Percentiles rank a stretch among this genome's conserved stretches.
Evolutionary conservation across 2,888 invertebrate genomes (phyloP).

Genomic region (Nomada lathburiana): DNA sequence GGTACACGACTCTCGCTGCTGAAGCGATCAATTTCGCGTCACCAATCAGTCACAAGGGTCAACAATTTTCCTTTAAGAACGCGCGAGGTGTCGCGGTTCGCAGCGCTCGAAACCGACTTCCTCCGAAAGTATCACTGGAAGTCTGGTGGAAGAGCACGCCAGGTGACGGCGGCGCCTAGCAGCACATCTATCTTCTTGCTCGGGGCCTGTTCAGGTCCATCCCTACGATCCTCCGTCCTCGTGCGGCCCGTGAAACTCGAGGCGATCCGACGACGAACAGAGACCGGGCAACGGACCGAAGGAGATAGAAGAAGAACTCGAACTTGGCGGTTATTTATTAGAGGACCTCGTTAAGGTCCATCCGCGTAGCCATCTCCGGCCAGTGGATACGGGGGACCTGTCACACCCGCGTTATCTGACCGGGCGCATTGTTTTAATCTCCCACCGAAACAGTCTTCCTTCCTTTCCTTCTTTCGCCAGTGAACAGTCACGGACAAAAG

Average conservation of each 20-base stretch:
- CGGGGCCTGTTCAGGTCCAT: slow-evolving; percentile 64
- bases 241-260: slow-evolving; percentile 66
- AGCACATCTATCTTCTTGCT: slow-evolving; percentile 82
- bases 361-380: slow-evolving; percentile 69
- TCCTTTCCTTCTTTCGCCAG: slow-evolving; percentile 6
- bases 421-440: slow-evolving; percentile 80
- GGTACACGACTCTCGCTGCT: too few species aligned
- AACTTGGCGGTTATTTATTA: slow-evolving; percentile 80
- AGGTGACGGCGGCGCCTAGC: slow-evolving; percentile 83
- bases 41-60: neutral
- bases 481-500: neutral
- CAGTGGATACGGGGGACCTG: slow-evolving; percentile 72
- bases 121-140: slow-evolving; percentile 62
- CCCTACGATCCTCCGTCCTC: slow-evolving; percentile 65
- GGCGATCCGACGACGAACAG: slow-evolving; percentile 45
- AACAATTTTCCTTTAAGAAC: neutral
- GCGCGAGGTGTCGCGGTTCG: neutral
- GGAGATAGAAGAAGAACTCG: slow-evolving; percentile 54
- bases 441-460: slow-evolving; percentile 58
- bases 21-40: too few species aligned
- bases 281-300: slow-evolving; percentile 27
- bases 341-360: slow-evolving; percentile 80
- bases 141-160: slow-evolving; percentile 71
- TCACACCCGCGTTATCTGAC: slow-evolving; percentile 79
- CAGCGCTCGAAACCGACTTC: slow-evolving; percentile 21